Percentiles rank a stretch among this genome's conserved stretches.
Evolutionary conservation across 2,113 vertebrate species (phyloP).

Genomic region (Chiloscyllium plagiosum): DNA sequence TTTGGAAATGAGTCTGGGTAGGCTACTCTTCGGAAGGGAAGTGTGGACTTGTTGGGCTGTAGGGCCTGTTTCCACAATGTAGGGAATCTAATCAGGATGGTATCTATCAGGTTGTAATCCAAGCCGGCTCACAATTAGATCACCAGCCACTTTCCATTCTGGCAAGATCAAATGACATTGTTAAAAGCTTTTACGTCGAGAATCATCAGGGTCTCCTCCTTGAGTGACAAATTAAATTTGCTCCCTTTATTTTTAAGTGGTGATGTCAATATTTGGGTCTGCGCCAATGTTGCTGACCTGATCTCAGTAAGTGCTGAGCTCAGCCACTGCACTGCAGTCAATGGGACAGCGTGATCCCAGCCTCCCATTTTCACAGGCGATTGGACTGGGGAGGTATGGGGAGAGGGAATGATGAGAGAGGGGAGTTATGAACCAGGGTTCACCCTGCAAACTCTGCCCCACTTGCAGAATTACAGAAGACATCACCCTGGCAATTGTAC

Average conservation of each 20-base stretch:
- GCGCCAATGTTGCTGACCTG: not conserved
- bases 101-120: not conserved
- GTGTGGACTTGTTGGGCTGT: too few relatives aligned
- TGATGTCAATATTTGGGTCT: not conserved
- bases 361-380: not conserved
- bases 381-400: too few relatives aligned
- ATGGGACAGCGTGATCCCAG: not conserved
- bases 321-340: not conserved
- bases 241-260: not conserved
- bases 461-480: not conserved
- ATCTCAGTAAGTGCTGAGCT: not conserved
- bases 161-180: not conserved
- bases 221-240: not conserved
- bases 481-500: not conserved
- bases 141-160: not conserved
- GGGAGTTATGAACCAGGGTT: not conserved
- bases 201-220: not conserved
- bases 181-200: not conserved
- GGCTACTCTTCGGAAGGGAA: too few relatives aligned
- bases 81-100: too few relatives aligned
- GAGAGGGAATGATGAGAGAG: not conserved
- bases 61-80: too few relatives aligned
- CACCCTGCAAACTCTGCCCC: not conserved
- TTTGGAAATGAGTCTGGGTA: too few relatives aligned
- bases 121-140: not conserved